A percentile compares a stretch with the other conserved stretches of the same genome.
phyloP scores from a whole-genome alignment of 2,888 invertebrate genomes.

The Hypena proboscidalis region DNA sequence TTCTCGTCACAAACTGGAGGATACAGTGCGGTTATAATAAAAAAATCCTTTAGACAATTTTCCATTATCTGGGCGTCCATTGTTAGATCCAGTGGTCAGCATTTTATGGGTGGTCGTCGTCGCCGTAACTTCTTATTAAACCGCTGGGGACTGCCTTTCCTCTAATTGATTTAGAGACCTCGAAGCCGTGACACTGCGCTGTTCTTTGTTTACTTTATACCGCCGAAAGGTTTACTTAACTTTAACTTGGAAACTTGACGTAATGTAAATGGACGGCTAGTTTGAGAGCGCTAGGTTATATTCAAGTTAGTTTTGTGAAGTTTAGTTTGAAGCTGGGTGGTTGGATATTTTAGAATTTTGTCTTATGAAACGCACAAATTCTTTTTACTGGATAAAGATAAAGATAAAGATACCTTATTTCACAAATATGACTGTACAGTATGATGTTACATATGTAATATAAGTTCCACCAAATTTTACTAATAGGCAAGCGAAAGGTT shows the following conservation, averaged over 20 bases:
- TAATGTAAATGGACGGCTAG: constrained; percentile 37
- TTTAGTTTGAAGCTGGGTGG: too few relatives aligned
- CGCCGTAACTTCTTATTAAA: constrained; percentile 81
- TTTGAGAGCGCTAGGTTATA: too few relatives aligned
- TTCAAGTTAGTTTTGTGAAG: too few relatives aligned
- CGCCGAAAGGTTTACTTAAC: constrained; percentile 44
- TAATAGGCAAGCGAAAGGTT: too few relatives aligned
- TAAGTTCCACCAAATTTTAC: too few relatives aligned
- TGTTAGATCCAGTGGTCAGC: constrained; percentile 73
- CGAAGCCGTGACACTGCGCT: constrained; percentile 57
- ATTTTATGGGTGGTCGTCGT: constrained; percentile 71
- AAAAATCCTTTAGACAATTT: constrained; percentile 80
- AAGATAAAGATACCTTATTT: too few relatives aligned
- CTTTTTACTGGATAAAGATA: too few relatives aligned
- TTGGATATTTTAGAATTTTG: too few relatives aligned
- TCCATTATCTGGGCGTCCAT: constrained; percentile 78
- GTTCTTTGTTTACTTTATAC: constrained; percentile 62
- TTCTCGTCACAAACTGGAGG: constrained; percentile 66
- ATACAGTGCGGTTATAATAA: constrained; percentile 73
- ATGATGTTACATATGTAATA: too few relatives aligned
- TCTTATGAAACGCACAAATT: too few relatives aligned
- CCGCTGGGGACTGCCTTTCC: constrained; percentile 68
- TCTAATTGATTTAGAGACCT: constrained; percentile 81
- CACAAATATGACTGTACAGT: too few relatives aligned
- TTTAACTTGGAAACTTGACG: constrained; percentile 46